Evolutionary conservation across 1,140 invertebrate genomes (phyloP).

Genomic region (Drosophila arizonae): DNA sequence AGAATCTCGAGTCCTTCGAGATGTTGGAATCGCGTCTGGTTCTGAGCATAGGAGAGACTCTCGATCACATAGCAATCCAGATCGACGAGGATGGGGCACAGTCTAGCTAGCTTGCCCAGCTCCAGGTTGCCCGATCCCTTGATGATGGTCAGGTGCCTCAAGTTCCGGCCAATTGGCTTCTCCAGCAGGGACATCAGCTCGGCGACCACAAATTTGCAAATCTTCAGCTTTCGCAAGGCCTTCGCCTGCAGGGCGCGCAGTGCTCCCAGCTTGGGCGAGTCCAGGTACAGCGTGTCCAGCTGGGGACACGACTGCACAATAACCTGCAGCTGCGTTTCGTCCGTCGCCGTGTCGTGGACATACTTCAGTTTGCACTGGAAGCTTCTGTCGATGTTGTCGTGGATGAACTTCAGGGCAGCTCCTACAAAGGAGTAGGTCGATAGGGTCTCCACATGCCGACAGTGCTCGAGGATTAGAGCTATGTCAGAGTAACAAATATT

Average conservation of each 20-base stretch:
- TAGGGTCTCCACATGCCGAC: constrained; percentile 86
- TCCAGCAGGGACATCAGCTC: constrained; percentile 85
- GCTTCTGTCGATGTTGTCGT: constrained; percentile 83
- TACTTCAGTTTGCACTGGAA: constrained; percentile 86
- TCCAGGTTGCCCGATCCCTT: constrained; percentile 85
- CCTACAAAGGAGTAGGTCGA: constrained; percentile 87
- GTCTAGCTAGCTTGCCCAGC: constrained; percentile 85
- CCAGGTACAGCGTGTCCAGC: constrained; percentile 86
- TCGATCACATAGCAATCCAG: constrained; percentile 86
- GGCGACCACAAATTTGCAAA: constrained; percentile 85
- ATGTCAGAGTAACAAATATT: constrained; percentile 86
- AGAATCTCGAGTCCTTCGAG: constrained; percentile 86
- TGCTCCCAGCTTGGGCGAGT: constrained; percentile 85
- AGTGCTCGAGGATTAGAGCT: constrained; percentile 85
- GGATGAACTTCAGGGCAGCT: constrained; percentile 84
- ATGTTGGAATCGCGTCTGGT: constrained; percentile 85
- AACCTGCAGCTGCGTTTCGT: constrained; percentile 84
- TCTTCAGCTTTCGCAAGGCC: constrained; percentile 84
- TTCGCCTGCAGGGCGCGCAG: constrained; percentile 83
- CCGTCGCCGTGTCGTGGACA: constrained; percentile 86
- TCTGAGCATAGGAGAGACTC: constrained; percentile 84
- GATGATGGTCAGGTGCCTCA: constrained; percentile 86
- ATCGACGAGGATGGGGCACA: constrained; percentile 84
- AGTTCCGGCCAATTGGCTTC: constrained; percentile 84
- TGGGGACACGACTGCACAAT: constrained; percentile 85